These are phyloP conservation scores for Microplitis demolitor DNA, from an alignment of 1,140 invertebrate genomes.

Conservation along the genomic window DNA sequence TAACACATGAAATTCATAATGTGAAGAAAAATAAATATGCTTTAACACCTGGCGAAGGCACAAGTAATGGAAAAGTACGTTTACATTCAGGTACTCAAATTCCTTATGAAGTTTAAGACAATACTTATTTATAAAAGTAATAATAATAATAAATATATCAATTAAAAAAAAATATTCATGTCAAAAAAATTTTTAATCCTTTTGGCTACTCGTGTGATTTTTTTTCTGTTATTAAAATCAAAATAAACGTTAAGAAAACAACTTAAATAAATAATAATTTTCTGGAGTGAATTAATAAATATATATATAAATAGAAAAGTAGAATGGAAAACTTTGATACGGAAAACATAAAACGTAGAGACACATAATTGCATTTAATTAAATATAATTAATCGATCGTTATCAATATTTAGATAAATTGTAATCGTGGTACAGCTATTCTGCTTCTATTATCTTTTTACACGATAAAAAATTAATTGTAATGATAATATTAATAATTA, in stretches of 20 bases:
- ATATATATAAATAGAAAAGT: neutral
- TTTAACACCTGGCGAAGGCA: constrained; percentile 25
- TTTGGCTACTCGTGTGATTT: neutral
- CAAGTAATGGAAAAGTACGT: constrained; percentile 33
- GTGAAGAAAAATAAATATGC: constrained; percentile 37
- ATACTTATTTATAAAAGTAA: neutral
- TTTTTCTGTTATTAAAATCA: neutral
- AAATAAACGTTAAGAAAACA: neutral
- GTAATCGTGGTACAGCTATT: neutral
- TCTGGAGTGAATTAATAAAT: too few relatives aligned
- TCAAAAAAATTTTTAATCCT: too few relatives aligned
- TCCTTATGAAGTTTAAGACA: constrained; percentile 45
- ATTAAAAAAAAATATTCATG: neutral
- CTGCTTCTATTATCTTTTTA: neutral
- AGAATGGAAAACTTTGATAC: constrained; percentile 23
- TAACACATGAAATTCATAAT: constrained; percentile 51
- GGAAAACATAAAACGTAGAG: constrained; percentile 1
- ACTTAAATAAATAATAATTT: neutral
- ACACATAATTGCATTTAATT: neutral
- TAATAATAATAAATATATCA: neutral
- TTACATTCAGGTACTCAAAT: constrained; percentile 30
- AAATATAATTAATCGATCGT: too few relatives aligned
- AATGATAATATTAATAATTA: neutral
- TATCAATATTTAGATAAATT: neutral
- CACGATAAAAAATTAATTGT: neutral